Evolutionary conservation across 2,888 invertebrate genomes (phyloP), one percentile per base, ranked within the genome.

Genomic region (Drosophila pseudotakahashii): DNA sequence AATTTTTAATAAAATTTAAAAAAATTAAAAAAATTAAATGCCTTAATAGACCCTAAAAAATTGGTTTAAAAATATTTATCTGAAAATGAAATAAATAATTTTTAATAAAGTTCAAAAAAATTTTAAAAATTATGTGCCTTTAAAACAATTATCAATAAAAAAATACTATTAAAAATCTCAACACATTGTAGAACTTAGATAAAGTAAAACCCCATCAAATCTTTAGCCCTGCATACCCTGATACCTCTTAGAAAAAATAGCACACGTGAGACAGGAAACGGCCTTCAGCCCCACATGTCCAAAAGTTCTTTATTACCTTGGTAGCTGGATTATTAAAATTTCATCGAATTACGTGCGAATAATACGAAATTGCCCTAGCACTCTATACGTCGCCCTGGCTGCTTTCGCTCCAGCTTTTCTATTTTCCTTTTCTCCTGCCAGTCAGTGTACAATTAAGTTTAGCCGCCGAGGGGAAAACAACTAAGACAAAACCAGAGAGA

Each of bases 251-350:
- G 19, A 32, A 11, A n/a, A 26, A 16, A 6, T 3, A 30, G 45
- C 30, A 34, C 57, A 66, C 68, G 66, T 57, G 69, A 69, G 69
- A 23, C 48, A 61, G 57, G 51, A 67, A 74, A 57, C 75, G 68
- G 69, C 69, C 69, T 67, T 68, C 69, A 55, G 63, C 53, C 71
- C 47, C 70, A 64, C 68, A 73, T 81, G 73, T 82, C 70, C 66
- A 78, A 77, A 76, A 78, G 72, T 81, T 83, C 78, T 76, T 80
- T 80, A 81, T 73, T 76, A 78, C 83, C 75, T 77, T 64, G 57
- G 64, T 67, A 72, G 67, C 63, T 71, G 75, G 75, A 78, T 82
- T 79, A 79, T 85, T 78, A 81, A 81, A 81, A 79, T 81, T 82
- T 78, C 74, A 78, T 81, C 72, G 75, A 75, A 79, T 75, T 72